These are phyloP conservation scores for Megalopta genalis DNA, from an alignment of 1,140 invertebrate genomes.

Conservation along the genomic window DNA sequence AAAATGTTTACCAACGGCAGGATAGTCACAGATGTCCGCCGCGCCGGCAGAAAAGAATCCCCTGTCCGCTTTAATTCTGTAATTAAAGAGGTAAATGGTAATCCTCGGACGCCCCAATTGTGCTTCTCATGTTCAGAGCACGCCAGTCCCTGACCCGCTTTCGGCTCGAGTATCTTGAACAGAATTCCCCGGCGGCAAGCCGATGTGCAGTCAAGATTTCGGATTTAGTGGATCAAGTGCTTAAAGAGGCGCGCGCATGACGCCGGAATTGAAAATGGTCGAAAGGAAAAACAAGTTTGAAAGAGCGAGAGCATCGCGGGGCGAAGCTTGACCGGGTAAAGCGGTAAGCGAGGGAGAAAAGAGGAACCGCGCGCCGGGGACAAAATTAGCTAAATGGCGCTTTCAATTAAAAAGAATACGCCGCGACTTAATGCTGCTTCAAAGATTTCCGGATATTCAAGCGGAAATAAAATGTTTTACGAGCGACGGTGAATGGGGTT, in stretches of 20 bases:
- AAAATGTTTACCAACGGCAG: neutral
- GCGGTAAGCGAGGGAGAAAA: neutral
- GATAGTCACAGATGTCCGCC: neutral
- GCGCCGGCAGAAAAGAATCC: slow-evolving; percentile 9
- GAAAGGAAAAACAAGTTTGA: too few species aligned
- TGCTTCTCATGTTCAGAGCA: slow-evolving; percentile 34
- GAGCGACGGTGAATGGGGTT: neutral
- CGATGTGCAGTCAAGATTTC: slow-evolving; percentile 41
- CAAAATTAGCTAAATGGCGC: neutral
- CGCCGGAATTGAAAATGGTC: neutral
- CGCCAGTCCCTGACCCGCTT: slow-evolving; percentile 46
- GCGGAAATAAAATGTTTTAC: neutral
- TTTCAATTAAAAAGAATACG: neutral
- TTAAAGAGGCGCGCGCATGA: slow-evolving; percentile 35
- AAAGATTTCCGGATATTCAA: neutral
- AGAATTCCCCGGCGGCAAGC: slow-evolving; percentile 17
- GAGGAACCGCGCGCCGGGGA: neutral
- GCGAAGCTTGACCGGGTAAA: neutral
- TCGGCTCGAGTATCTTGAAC: slow-evolving; percentile 36
- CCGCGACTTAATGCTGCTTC: neutral
- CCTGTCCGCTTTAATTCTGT: slow-evolving; percentile 43
- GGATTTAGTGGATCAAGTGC: slow-evolving; percentile 46
- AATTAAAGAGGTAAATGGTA: slow-evolving; percentile 51
- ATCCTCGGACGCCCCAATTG: slow-evolving; percentile 41
- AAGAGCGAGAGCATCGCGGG: too few species aligned